Conservation (phyloP, 2,113 vertebrate species). For the Eupsittula cactorum region DNA sequence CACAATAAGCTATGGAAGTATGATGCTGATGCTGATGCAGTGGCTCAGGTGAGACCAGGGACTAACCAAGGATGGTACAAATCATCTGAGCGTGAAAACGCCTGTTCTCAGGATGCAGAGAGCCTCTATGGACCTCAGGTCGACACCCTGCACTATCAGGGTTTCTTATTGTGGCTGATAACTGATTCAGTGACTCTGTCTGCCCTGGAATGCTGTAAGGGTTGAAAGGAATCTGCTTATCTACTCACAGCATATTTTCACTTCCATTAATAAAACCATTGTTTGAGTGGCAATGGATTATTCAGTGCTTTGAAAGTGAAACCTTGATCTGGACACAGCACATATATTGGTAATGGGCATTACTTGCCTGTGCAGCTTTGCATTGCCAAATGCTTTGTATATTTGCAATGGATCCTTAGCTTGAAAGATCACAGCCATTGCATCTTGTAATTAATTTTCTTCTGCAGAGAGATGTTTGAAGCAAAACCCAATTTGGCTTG, state of each 20-base stretch:
- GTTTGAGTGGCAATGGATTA: not conserved
- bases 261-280: not conserved
- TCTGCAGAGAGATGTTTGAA: conserved; percentile 13
- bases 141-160: not conserved
- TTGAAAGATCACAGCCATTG: conserved; percentile 34
- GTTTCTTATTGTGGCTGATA: not conserved
- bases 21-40: not conserved
- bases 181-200: not conserved
- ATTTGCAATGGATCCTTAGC: conserved; percentile 41
- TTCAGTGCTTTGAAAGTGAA: not conserved
- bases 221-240: not conserved
- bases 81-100: not conserved
- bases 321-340: not conserved
- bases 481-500: conserved; percentile 65
- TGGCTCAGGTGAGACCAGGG: not conserved
- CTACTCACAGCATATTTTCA: not conserved
- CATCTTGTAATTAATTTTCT: conserved; percentile 62
- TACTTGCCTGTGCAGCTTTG: not conserved
- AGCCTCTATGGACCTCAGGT: not conserved
- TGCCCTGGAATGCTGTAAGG: not conserved
- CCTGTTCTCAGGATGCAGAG: not conserved
- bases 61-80: not conserved
- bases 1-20: not conserved
- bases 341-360: not conserved
- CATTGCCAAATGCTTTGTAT: not conserved